Base-by-base conservation (phyloP, 64 coral and sea anemone species). In the Orbicella faveolata region DNA sequence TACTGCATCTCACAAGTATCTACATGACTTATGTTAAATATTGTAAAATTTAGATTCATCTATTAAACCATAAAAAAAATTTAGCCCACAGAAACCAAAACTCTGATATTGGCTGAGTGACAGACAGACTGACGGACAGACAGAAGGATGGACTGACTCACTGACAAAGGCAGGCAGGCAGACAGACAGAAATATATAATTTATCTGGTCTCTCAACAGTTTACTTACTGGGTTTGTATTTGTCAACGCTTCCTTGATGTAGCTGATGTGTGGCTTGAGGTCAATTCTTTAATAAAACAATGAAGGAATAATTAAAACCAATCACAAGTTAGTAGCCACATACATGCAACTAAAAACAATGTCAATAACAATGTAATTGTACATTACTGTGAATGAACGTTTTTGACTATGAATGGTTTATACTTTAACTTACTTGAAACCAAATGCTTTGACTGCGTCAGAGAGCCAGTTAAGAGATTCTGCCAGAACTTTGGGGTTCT, bases 161-260 rank as follows among this genome's bases (percentile, higher is more conserved):
- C 80, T 13, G 57, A 57, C 33, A 62, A n/a, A 67, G 44, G 8
- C 14, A 84, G 2, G 4, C 34, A 68, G 36, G 34, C 35, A 18
- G 1, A 79, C 77, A 6, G 52, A 53, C 52, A 6, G 52, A 30
- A 6, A 48, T 6, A 59, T 10, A 59, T 59, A 59, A 59, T 9
- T 59, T 59, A 59, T 15, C 10, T 59, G 55, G 10, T 59, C 15
- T 16, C 2, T 14, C 54, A 57, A 36, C 17, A 35, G 14, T 39
- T 52, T 54, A 90, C 90, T 90, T 79, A 98, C 96, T 41, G 96
- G 96, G 75, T 98, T 98, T 62, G 96, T 98, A 73, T 98, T 94
- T 73, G 96, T 79, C 59, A 98, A 85, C 34, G 90, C 90, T 52
- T 88, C 91, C 76, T 98, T 98, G 36, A 98, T 78, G 52, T 95